A percentile compares a stretch with the other conserved stretches of the same genome.
These are phyloP conservation scores for Drosophila orena DNA, from an alignment of 1,140 invertebrate genomes.

Conservation along the genomic window DNA sequence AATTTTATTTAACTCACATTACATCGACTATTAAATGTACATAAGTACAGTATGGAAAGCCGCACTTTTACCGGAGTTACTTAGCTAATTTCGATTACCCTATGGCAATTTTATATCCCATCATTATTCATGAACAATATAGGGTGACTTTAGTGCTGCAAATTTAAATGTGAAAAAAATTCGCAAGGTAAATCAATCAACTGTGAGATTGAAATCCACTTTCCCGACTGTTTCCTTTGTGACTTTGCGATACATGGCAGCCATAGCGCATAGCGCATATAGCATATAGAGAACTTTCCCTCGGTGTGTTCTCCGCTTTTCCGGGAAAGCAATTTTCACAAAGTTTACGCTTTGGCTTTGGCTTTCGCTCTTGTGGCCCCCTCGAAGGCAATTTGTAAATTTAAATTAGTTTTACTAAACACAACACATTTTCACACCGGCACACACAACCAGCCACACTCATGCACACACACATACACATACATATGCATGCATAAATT, in stretches of 20 bases:
- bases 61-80: background rate
- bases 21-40: too few relatives aligned
- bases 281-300: slow-evolving; percentile 30
- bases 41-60: too few relatives aligned
- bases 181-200: slow-evolving; percentile 43
- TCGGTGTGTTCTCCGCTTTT: slow-evolving; percentile 39
- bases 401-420: slow-evolving; percentile 66
- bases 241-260: slow-evolving; percentile 31
- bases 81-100: slow-evolving; percentile 11
- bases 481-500: slow-evolving; percentile 53
- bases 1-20: too few relatives aligned
- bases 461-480: slow-evolving; percentile 20
- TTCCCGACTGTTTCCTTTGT: slow-evolving; percentile 44
- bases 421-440: slow-evolving; percentile 48
- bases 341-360: slow-evolving; percentile 56
- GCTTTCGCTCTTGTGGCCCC: slow-evolving; percentile 26
- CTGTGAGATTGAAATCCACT: slow-evolving; percentile 49
- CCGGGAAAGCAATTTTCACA: slow-evolving; percentile 53
- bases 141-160: slow-evolving; percentile 8
- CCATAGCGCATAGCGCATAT: background rate
- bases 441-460: slow-evolving; percentile 10
- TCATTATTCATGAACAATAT: slow-evolving; percentile 1
- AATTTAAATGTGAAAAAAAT: slow-evolving; percentile 15
- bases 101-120: background rate
- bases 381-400: slow-evolving; percentile 63